Evolutionary conservation across 2,113 vertebrate genomes (phyloP).

Genomic region (Callithrix jacchus): DNA sequence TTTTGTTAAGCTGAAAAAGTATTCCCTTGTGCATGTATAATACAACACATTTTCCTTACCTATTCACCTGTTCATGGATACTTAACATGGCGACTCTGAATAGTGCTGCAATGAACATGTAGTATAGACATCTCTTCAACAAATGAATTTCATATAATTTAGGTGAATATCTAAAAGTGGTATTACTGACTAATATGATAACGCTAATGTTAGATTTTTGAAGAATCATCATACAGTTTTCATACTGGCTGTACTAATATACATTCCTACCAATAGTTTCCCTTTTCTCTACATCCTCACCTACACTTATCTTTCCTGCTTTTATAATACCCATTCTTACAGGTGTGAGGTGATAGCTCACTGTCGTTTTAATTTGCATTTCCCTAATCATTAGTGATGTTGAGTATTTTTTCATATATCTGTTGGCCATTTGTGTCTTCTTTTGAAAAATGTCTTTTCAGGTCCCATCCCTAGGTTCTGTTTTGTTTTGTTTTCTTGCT

Average conservation of each 20-base stretch:
- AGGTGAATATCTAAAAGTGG: not conserved
- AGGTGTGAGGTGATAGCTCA: not conserved
- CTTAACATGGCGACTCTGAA: not conserved
- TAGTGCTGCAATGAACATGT: not conserved
- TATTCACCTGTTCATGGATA: not conserved
- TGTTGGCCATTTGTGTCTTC: not conserved
- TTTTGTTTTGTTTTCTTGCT: not conserved
- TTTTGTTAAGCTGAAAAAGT: not conserved
- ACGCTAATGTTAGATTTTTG: not conserved
- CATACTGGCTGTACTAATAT: not conserved
- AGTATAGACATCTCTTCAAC: not conserved
- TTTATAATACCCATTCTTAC: not conserved
- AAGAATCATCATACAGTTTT: not conserved
- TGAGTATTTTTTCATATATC: not conserved
- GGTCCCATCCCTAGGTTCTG: not conserved
- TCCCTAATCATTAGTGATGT: not conserved
- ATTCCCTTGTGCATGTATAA: not conserved
- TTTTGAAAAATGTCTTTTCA: not conserved
- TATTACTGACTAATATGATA: not conserved
- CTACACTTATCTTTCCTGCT: not conserved
- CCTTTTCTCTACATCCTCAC: not conserved
- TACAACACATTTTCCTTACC: not conserved
- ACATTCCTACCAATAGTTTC: not conserved
- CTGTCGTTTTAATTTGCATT: not conserved
- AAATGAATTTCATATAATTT: not conserved